These are phyloP conservation scores for Sphaerodactylus townsendi DNA, from an alignment of 2,113 vertebrate species.

Conservation along the genomic window DNA sequence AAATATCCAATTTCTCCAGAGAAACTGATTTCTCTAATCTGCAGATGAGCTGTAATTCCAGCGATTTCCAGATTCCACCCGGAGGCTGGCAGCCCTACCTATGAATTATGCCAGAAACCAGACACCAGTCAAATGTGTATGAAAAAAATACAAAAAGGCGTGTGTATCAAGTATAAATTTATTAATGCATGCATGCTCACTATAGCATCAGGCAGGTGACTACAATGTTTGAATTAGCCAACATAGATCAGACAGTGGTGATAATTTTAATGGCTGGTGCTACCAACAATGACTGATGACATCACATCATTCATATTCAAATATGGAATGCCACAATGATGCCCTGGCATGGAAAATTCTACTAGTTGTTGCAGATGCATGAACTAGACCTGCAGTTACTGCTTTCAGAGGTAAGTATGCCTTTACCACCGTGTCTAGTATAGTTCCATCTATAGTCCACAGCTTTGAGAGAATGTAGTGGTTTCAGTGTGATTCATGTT, in stretches of 20 bases:
- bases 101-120: neutral
- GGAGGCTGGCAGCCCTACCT: no score
- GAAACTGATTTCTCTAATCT: no score
- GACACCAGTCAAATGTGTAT: neutral
- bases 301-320: neutral
- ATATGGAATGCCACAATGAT: neutral
- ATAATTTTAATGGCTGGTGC: no score
- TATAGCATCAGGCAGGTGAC: no score
- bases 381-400: neutral
- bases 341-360: neutral
- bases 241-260: no score
- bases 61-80: no score
- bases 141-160: neutral
- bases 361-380: neutral
- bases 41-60: no score
- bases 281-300: no score
- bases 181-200: neutral
- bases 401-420: neutral
- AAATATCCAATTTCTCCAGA: no score
- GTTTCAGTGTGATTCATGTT: slow-evolving; percentile 30
- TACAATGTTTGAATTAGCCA: no score
- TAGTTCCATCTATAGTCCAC: neutral
- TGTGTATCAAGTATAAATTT: neutral
- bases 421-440: no score
- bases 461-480: neutral